Base-by-base conservation (phyloP, 2,888 invertebrate species). In the Plebejus argus region DNA sequence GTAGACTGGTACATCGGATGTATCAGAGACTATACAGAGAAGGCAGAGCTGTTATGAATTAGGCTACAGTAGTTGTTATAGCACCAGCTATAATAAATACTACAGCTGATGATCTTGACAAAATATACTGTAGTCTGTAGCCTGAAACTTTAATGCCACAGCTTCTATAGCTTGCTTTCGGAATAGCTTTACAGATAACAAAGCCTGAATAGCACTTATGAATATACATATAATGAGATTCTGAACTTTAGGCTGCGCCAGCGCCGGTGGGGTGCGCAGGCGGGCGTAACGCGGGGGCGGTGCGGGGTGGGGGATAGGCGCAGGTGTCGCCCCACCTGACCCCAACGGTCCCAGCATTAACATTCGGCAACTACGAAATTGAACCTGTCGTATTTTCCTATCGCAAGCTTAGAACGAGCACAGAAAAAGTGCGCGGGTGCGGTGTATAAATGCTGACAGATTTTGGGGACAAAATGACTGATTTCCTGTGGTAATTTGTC, bases 251-350 rank as follows among this genome's bases (percentile, higher is more conserved):
- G 66, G 18, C 28, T 76, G 35, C 76, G 33, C 35, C 20, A 70
- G 58, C 75, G 78, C 61, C 61, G 61, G 20, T 23, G 66, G 66
- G 66, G 66, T 66, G 66, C 66, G 66, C 66, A 66, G 28, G 66
- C 66, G 66, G 28, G 66, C 66, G 66, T 66, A 15, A 66, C 66
- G 66, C 66, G 23, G 28, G 28, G 12, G 28, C 53, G 53, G 18
- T 18, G 28, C 66, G 66, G 53, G 53, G 53, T 53, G 53, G 53
- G 12, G 66, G 66, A 18, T 12, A 12, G 6, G 5, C 28, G 66
- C 66, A 66, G 66, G 66, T 66, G 66, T 28, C 28, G 66, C 28
- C 28, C 28, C 66, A 66, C 66, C 66, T 66, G 66, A 66, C 66
- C 66, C 61, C 33, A 66, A 66, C 66, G 66, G 66, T 33, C 66